Conservation (phyloP, 2,113 vertebrate genomes). For the Cryptomyrus ogoouensis region DNA sequence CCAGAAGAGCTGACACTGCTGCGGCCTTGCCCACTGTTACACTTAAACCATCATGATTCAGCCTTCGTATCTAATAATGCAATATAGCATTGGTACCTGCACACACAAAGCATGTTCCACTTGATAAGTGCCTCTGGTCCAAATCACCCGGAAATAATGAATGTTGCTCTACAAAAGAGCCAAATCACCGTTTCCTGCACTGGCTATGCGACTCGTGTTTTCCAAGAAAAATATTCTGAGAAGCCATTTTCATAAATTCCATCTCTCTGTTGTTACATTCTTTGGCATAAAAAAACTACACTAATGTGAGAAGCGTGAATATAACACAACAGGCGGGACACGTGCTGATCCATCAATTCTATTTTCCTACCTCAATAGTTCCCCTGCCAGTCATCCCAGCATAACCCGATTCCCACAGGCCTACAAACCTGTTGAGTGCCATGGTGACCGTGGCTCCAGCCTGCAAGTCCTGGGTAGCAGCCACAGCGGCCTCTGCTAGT, state of each 20-base stretch:
- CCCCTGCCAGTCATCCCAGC: neutral
- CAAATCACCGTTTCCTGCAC: neutral
- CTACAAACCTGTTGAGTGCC: conserved; percentile 73
- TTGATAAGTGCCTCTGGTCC: neutral
- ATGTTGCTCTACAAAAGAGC: neutral
- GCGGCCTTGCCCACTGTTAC: too few relatives aligned
- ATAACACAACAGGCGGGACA: neutral
- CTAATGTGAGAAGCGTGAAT: neutral
- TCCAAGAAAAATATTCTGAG: neutral
- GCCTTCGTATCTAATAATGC: neutral
- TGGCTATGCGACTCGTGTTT: too few relatives aligned
- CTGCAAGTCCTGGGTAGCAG: conserved; percentile 73
- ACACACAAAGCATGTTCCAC: neutral
- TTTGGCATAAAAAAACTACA: neutral
- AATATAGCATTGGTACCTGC: neutral
- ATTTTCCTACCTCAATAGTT: neutral
- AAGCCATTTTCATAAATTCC: neutral
- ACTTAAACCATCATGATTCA: neutral
- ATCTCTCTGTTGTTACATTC: neutral
- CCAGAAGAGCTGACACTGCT: neutral
- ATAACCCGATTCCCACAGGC: neutral
- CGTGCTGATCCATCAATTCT: neutral
- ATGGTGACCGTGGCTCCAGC: conserved; percentile 77
- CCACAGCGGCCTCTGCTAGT: conserved; percentile 67
- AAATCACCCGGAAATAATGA: neutral